phyloP scores from a whole-genome alignment of 2,113 vertebrate genomes.

The Ornithorhynchus anatinus region DNA sequence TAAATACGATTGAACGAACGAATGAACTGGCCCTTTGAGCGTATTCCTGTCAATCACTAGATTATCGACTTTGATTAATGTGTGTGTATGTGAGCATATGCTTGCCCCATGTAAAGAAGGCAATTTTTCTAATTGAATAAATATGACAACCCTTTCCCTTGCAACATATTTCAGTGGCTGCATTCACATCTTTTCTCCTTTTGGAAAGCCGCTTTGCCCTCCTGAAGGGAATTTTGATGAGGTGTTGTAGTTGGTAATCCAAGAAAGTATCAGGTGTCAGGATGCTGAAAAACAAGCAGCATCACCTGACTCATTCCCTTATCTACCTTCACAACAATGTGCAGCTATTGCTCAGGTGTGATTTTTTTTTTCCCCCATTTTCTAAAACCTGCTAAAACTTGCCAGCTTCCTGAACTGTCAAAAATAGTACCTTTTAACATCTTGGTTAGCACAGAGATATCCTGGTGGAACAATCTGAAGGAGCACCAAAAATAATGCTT shows the following conservation, averaged over 20 bases:
- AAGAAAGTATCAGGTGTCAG: not conserved
- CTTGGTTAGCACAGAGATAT: not conserved
- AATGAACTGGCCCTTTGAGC: too few relatives aligned
- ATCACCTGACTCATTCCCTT: not conserved
- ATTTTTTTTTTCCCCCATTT: not conserved
- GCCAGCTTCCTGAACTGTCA: not conserved
- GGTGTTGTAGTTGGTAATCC: not conserved
- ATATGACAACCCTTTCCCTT: too few relatives aligned
- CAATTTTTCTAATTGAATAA: too few relatives aligned
- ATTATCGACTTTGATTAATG: too few relatives aligned
- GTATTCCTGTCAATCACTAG: too few relatives aligned
- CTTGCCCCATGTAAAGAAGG: too few relatives aligned
- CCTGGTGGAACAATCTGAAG: not conserved
- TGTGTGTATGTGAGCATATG: too few relatives aligned
- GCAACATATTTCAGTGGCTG: too few relatives aligned
- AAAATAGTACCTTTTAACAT: not conserved
- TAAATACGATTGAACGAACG: too few relatives aligned
- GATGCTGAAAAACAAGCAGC: not conserved
- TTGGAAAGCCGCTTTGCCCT: too few relatives aligned
- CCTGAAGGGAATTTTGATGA: slow-evolving; percentile 20
- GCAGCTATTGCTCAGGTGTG: not conserved
- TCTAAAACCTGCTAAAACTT: not conserved
- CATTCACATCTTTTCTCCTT: too few relatives aligned
- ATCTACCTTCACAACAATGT: not conserved
- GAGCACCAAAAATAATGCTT: slow-evolving; percentile 8